Evolutionary conservation across 2,888 invertebrate species (phyloP).

Genomic region (Hermaeophaga mercurialis): DNA sequence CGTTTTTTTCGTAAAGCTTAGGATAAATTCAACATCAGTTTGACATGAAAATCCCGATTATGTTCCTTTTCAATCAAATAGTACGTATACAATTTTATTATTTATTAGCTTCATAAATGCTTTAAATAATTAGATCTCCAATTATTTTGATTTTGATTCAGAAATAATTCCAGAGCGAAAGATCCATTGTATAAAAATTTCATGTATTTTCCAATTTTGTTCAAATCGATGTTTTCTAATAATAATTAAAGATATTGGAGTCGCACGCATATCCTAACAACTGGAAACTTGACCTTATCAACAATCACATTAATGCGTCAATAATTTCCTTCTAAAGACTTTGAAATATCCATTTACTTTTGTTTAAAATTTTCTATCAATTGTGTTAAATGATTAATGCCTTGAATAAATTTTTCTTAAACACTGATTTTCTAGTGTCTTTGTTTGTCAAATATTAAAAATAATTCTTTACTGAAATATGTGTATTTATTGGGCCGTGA

Average conservation of each 20-base stretch:
- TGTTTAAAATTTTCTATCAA: too few species aligned
- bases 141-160: too few species aligned
- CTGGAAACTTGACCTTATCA: slow-evolving; percentile 16
- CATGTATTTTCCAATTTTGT: neutral
- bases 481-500: too few species aligned
- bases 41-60: slow-evolving; percentile 38
- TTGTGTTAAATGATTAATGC: too few species aligned
- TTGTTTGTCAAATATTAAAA: too few species aligned
- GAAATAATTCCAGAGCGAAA: too few species aligned
- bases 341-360: too few species aligned
- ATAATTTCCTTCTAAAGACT: too few species aligned
- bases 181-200: neutral
- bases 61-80: slow-evolving; percentile 38
- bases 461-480: too few species aligned
- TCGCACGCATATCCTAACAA: slow-evolving; percentile 16
- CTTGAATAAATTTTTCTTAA: too few species aligned
- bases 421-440: too few species aligned
- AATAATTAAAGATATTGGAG: slow-evolving; percentile 15
- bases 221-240: slow-evolving; percentile 15
- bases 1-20: slow-evolving; percentile 48
- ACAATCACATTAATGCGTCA: neutral
- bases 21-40: slow-evolving; percentile 42
- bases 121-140: too few species aligned
- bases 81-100: slow-evolving; percentile 35
- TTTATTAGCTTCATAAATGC: slow-evolving; percentile 1